A percentile compares a stretch with the other conserved stretches of the same genome.
Evolutionary conservation across 2,113 vertebrate species (phyloP).

Genomic region (Mobula hypostoma): DNA sequence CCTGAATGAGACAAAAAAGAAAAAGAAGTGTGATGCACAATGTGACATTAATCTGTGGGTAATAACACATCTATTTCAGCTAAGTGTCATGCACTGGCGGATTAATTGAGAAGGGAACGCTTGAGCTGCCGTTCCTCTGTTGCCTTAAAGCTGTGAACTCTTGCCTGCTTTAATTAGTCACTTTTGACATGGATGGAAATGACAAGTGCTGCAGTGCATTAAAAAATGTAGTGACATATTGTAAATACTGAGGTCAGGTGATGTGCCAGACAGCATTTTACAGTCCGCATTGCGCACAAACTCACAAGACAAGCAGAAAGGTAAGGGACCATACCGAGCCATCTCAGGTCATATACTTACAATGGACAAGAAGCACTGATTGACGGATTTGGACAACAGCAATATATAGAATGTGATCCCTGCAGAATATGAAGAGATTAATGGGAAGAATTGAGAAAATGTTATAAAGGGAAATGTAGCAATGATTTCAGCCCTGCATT

Average conservation of each 20-base stretch:
- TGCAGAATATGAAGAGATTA: neutral
- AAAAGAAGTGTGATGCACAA: conserved; percentile 1
- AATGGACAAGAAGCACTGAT: neutral
- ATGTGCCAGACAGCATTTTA: neutral
- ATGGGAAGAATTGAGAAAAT: neutral
- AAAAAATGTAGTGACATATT: conserved; percentile 30
- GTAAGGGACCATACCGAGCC: neutral
- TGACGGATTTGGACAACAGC: neutral
- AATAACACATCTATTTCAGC: conserved; percentile 41
- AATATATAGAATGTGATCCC: neutral
- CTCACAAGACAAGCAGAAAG: neutral
- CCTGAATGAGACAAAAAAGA: conserved; percentile 6
- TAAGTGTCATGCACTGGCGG: conserved; percentile 37
- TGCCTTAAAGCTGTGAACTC: conserved; percentile 37
- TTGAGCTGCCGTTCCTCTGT: conserved; percentile 33
- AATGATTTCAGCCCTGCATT: neutral
- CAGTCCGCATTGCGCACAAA: neutral
- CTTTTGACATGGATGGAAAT: conserved; percentile 28
- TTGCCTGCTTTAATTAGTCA: conserved; percentile 40
- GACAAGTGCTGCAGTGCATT: conserved; percentile 36
- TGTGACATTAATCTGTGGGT: conserved; percentile 40
- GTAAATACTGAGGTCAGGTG: conserved; percentile 33
- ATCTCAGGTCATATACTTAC: neutral
- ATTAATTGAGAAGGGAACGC: conserved; percentile 40
- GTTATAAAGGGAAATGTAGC: neutral